Evolutionary conservation across 2,113 vertebrate species (phyloP), one percentile per base, ranked within the genome.

Genomic region (Urocolius indicus): DNA sequence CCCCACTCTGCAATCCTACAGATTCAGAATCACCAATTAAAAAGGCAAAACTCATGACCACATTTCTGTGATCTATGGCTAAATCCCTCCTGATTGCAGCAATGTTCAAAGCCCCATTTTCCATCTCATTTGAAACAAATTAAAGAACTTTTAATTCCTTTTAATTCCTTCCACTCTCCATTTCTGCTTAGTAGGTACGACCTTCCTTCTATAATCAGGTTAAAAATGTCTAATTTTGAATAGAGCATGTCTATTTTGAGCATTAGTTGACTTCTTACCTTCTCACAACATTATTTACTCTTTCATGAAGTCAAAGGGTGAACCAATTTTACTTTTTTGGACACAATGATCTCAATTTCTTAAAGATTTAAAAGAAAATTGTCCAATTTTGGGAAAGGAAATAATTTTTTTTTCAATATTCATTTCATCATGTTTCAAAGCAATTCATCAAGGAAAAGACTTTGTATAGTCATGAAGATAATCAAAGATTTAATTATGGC

Each of bases 381-480:
- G 11, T 87, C 88, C 55, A 71, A 74, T 55, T 88, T 94, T 78
- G 49, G 62, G 95, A 97, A 93, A 71, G 29, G 10, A 8, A 81
- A 48, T 54, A 73, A 9, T 9, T 75, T 91, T 92, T 94, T 91
- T 84, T 87, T 43, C 38, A 92, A 24, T 21, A 80, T 66, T 62
- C 2, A 10, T 61, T 78, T 84, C 81, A 92, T 75, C 77, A 73
- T 1, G 5, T 94, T 95, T 87, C 38, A 85, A 71, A 89, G 89
- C 38, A 78, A 92, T 36, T 20, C 43, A 87, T 73, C n/a, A 55
- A 77, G 61, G 52, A 93, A 93, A 96, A 95, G 10, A 78, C 10
- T 67, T 88, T 61, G 45, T 80, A 89, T 21, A 71, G 54, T 94
- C 38, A 89, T 83, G 61, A 94, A 97, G 95, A 93, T 81, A 84